Base-by-base conservation (phyloP, 2,797 vertebrate species). In the Rhinatrema bivittatum region DNA sequence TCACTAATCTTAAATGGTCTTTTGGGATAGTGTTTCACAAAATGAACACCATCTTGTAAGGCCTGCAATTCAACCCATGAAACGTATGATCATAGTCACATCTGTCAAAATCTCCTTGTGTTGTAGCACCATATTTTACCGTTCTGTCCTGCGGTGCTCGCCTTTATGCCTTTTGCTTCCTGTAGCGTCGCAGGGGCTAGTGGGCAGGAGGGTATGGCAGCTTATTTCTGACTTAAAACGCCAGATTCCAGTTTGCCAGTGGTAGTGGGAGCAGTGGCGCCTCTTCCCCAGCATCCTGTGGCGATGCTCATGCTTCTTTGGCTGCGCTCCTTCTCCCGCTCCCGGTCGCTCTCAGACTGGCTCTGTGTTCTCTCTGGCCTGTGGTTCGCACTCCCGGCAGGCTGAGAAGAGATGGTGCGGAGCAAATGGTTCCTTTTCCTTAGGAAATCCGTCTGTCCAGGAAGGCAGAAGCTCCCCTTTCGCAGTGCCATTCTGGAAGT, bases 381-480 rank as follows among this genome's bases (percentile, higher is more conserved):
- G 61, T 66, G 73, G 36, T 74, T 20, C 25, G 60, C 5, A 45
- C 70, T 1, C 56, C 59, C 9, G 5, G 74, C 45, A 1, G 91
- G 87, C 71, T 94, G 83, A 1, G 90, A 80, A 6, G 91, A 93
- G 70, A 97, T 94, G 74, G 91, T 93, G 37, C 95, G 82, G 39
- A 98, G 85, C 59, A 98, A 79, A 65, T 97, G 94, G 57, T 91
- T 98, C 55, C 93, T 87, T 53, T 98, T 94, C 49, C 94, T 90
- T 17, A 98, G 84, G 74, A 94, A 97, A 41, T 98, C 94, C 0
- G 90, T 65, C 32, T 90, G 89, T 56, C 81, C 78, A 0, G 91
- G 89, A 45, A 98, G 73, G 2, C 89, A 91, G 0, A 98, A 97
- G 78, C 94, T 98, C 63, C 95, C 84, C 45, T 98, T 98, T 16